Percentiles rank a stretch among this genome's conserved stretches.
Conservation (phyloP, 2,888 invertebrate species). For the Mimumesa dahlbomi region DNA sequence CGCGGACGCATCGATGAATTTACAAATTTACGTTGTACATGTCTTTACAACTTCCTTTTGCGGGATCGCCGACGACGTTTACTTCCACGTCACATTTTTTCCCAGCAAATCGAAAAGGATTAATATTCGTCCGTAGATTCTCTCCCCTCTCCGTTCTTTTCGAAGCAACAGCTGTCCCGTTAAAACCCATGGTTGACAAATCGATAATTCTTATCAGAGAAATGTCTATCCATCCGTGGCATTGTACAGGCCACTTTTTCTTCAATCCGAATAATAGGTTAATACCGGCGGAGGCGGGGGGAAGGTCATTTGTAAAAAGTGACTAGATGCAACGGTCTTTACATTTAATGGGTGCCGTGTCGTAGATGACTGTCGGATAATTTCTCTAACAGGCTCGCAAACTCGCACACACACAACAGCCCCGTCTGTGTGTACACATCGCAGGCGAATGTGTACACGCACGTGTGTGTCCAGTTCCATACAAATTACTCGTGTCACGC, state of each 20-base stretch:
- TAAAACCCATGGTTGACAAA: slow-evolving; percentile 37
- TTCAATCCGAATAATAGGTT: slow-evolving; percentile 33
- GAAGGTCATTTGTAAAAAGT: slow-evolving; percentile 37
- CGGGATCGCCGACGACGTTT: no score
- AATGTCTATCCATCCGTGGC: slow-evolving; percentile 2
- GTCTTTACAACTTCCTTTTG: no score
- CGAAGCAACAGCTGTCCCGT: slow-evolving; percentile 2
- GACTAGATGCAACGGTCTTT: slow-evolving; percentile 52
- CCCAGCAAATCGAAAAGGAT: no score
- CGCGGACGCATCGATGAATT: not conserved
- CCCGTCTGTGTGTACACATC: no score
- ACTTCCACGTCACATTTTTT: no score
- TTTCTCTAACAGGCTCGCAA: slow-evolving; percentile 48
- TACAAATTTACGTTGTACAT: no score
- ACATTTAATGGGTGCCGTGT: slow-evolving; percentile 36
- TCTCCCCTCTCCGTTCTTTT: no score
- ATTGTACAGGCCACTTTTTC: slow-evolving; percentile 17
- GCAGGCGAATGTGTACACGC: no score
- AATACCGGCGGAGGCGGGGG: no score
- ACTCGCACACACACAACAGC: slow-evolving; percentile 6
- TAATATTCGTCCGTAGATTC: no score
- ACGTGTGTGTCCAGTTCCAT: slow-evolving; percentile 15
- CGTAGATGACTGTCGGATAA: slow-evolving; percentile 60
- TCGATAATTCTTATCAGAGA: slow-evolving; percentile 43
- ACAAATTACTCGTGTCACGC: slow-evolving; percentile 58